A percentile compares a stretch with the other conserved stretches of the same genome.
Evolutionary conservation across 2,888 invertebrate genomes (phyloP).

Genomic region (Scaptomyza caliginosa): DNA sequence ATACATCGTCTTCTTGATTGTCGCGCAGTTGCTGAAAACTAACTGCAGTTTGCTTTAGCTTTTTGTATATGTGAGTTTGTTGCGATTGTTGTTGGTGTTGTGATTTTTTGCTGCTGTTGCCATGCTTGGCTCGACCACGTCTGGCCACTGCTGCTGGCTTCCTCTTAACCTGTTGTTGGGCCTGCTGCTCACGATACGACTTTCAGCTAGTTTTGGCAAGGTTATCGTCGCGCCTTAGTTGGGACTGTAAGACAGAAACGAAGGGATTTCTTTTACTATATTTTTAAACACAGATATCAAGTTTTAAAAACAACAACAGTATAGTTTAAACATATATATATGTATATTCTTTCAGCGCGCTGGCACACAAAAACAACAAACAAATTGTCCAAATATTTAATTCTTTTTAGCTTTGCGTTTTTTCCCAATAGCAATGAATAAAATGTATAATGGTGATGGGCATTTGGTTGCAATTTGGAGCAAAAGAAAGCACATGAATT

Average conservation of each 20-base stretch:
- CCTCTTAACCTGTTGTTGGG: constrained; percentile 48
- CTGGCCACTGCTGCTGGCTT: constrained; percentile 30
- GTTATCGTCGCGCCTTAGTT: constrained; percentile 84
- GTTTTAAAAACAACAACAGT: constrained; percentile 31
- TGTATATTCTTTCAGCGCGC: constrained; percentile 46
- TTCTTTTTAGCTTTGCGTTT: constrained; percentile 10
- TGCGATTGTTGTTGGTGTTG: not conserved
- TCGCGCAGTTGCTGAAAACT: constrained; percentile 50
- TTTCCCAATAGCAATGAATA: constrained; percentile 22
- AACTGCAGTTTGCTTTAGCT: constrained; percentile 39
- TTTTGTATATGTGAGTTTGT: constrained; percentile 25
- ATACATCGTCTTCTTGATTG: constrained; percentile 63
- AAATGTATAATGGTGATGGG: constrained; percentile 34
- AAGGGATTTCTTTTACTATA: constrained; percentile 20
- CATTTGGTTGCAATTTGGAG: constrained; percentile 48
- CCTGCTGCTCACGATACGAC: constrained; percentile 72
- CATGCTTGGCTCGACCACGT: constrained; percentile 27
- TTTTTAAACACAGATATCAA: constrained; percentile 1
- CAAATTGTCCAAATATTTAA: constrained; percentile 46
- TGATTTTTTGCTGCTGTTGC: constrained; percentile 6
- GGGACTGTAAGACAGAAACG: constrained; percentile 72
- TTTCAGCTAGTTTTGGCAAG: constrained; percentile 84
- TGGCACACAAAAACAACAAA: constrained; percentile 66
- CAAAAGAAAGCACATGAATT: constrained; percentile 52
- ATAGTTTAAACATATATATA: too few species aligned